Evolutionary conservation across 2,797 vertebrate genomes (phyloP), one percentile per base, ranked within the genome.

Genomic region (Cacajao melanocephalus): DNA sequence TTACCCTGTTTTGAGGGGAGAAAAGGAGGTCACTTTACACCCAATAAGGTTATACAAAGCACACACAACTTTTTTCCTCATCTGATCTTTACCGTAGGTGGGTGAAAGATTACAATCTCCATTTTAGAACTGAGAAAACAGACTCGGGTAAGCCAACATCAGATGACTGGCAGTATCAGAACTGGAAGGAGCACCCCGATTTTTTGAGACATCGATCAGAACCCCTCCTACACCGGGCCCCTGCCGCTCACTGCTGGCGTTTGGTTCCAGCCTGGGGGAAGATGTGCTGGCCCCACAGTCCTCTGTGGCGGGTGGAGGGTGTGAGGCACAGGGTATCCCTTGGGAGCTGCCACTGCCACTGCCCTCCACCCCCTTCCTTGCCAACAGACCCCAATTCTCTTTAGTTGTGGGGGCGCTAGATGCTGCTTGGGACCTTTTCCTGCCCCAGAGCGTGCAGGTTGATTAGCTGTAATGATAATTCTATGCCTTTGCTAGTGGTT

Each of bases 271-370:
- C 1, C 1, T 46, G 19, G 22, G 55, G 26, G 36, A 19, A 10
- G 61, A 7, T 6, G 17, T 57, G 44, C n/a, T 17, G n/a, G n/a
- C 4, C 11, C 9, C 46, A 26, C 10, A 2, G 67, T 52, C 19
- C 7, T 10, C 64, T 39, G 1, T 0, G 7, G 11, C 30, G 8
- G 5, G 28, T 30, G 26, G 33, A 13, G 30, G 1, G 1, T 1
- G 24, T 0, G 8, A 24, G 39, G 20, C 3, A 5, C 17, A 48
- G n/a, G 2, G 46, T 88, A n/a, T 7, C 2, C n/a, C n/a, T 30
- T 12, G 0, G 8, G 9, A 48, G 46, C 10, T 1, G 26, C 30
- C 12, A 13, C 15, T 11, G 8, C 6, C 2, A 2, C 30, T 33
- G 26, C 17, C 24, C n/a, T 36, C n/a, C 2, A 17, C 19, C 5